These are phyloP conservation scores for Glaucidium brasilianum DNA, from an alignment of 2,113 vertebrate genomes.

Conservation along the genomic window DNA sequence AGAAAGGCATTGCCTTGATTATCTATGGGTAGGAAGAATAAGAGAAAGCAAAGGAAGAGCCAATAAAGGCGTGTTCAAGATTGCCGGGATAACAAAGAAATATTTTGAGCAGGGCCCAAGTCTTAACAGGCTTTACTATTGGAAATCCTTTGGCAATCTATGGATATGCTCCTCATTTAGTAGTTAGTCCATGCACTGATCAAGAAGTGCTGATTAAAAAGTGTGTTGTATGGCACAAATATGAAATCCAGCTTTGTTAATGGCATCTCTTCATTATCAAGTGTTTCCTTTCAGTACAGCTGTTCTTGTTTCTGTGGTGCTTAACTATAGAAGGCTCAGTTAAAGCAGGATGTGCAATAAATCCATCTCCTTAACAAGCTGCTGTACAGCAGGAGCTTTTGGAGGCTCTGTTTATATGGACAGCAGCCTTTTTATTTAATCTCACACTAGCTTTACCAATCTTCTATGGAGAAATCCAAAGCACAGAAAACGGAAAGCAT, in stretches of 20 bases:
- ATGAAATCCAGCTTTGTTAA: not conserved
- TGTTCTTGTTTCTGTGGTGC: not conserved
- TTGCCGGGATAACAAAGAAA: not conserved
- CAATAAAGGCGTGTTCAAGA: not conserved
- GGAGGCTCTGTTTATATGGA: not conserved
- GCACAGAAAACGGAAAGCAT: slow-evolving; percentile 10
- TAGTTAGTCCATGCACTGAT: not conserved
- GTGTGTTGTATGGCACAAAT: not conserved
- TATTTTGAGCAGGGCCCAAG: not conserved
- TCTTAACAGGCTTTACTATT: not conserved
- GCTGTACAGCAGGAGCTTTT: not conserved
- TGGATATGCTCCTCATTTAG: not conserved
- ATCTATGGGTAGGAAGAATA: not conserved
- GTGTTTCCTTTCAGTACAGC: not conserved
- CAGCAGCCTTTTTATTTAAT: not conserved
- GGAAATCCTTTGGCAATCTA: not conserved
- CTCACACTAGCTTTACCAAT: not conserved
- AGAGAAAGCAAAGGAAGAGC: not conserved
- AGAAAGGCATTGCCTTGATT: not conserved
- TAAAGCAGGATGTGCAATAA: not conserved
- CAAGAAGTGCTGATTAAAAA: not conserved
- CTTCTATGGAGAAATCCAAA: not conserved
- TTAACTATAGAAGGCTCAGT: not conserved
- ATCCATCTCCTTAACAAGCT: not conserved
- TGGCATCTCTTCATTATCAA: not conserved